Percentiles rank a stretch among this genome's conserved stretches.
phyloP scores from a whole-genome alignment of 2,797 vertebrate genomes.

The Acanthurus tractus region DNA sequence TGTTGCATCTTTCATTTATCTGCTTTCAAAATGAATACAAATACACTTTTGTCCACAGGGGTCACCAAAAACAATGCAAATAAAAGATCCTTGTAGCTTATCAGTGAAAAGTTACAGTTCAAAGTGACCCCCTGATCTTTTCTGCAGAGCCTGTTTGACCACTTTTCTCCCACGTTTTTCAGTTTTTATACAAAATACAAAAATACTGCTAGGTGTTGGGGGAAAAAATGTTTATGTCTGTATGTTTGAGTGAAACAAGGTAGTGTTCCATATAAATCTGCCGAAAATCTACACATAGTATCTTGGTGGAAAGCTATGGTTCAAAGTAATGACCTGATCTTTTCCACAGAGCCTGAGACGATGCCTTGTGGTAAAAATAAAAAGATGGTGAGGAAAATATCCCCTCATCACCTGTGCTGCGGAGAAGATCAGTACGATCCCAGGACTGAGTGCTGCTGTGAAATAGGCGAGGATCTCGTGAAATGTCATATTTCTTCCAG shows the following conservation, averaged over 20 bases:
- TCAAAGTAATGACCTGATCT: neutral
- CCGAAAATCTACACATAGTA: neutral
- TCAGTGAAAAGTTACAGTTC: too few species aligned
- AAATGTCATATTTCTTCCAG: rapidly evolving
- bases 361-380: slow-evolving; percentile 18
- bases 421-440: neutral
- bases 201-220: neutral
- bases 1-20: too few species aligned
- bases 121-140: too few species aligned
- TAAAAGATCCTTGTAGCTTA: too few species aligned
- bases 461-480: rapidly evolving
- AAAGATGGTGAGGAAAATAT: rapidly evolving
- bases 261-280: too few species aligned
- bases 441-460: slow-evolving; percentile 17
- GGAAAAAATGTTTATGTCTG: neutral
- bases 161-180: neutral
- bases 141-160: neutral
- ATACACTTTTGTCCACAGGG: too few species aligned
- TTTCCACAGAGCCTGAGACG: slow-evolving; percentile 41
- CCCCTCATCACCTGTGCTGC: slow-evolving; percentile 17
- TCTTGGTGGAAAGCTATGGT: neutral
- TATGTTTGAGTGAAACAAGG: too few species aligned
- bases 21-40: too few species aligned
- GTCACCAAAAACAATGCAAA: too few species aligned
- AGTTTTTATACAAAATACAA: neutral